Percentiles rank a stretch among this genome's conserved stretches.
Evolutionary conservation across 1,140 invertebrate species (phyloP).

Genomic region (Mamestra configurata): DNA sequence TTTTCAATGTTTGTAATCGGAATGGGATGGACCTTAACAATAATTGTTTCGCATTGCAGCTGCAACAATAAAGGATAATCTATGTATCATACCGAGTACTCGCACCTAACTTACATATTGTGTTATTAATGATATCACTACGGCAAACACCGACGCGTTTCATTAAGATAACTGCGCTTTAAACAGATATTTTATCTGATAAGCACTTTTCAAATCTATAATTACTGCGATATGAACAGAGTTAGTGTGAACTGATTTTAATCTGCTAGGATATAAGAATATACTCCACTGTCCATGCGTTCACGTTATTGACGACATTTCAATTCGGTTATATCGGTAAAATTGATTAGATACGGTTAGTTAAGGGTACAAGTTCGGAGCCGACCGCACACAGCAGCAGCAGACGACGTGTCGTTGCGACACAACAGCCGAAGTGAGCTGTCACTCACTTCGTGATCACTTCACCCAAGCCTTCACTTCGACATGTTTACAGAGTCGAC

Average conservation of each 20-base stretch:
- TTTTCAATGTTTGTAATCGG: too few species aligned
- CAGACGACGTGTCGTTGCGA: too few species aligned
- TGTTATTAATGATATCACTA: constrained; percentile 9
- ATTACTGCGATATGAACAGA: constrained; percentile 19
- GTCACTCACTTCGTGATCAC: too few species aligned
- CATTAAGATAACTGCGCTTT: constrained; percentile 7
- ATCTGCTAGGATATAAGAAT: neutral
- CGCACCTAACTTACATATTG: neutral
- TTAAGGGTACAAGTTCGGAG: too few species aligned
- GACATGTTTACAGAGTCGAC: too few species aligned
- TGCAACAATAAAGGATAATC: neutral
- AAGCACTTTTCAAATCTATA: constrained; percentile 19
- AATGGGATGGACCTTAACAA: too few species aligned
- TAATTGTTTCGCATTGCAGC: neutral
- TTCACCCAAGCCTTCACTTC: too few species aligned
- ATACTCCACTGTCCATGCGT: neutral
- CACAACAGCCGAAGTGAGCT: too few species aligned
- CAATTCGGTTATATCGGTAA: neutral
- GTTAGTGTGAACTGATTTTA: constrained; percentile 34
- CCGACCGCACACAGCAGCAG: too few species aligned
- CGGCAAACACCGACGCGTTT: neutral
- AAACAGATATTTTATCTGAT: constrained; percentile 20
- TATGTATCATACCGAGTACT: too few species aligned
- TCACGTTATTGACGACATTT: neutral
- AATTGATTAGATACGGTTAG: neutral